Conservation (phyloP, 1,140 invertebrate genomes). For the Tyrophagus putrescentiae region DNA sequence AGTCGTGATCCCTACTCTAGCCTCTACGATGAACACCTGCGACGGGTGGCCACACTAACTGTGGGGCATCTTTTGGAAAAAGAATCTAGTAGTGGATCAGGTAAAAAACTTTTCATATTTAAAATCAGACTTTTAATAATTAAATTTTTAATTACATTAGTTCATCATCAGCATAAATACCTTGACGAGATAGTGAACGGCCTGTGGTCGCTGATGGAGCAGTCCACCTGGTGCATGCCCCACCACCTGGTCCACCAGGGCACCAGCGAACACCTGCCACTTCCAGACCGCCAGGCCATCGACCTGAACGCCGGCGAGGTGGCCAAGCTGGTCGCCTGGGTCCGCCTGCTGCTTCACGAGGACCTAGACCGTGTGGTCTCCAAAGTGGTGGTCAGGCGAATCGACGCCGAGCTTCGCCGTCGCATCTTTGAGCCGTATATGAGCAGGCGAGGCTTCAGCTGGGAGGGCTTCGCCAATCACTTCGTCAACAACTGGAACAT, state of each 20-base stretch:
- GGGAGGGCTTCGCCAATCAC: neutral
- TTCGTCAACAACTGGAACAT: conserved; percentile 18
- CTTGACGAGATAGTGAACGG: conserved; percentile 13
- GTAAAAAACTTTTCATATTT: too few species aligned
- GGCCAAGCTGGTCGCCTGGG: neutral
- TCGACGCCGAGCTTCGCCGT: conserved; percentile 15
- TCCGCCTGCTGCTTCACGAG: neutral
- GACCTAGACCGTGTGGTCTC: neutral
- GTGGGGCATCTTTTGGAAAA: neutral
- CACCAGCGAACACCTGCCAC: neutral
- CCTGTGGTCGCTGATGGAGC: conserved; percentile 7
- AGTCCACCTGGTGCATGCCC: conserved; percentile 2
- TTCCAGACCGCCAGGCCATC: neutral
- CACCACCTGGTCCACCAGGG: neutral
- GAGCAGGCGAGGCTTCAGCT: conserved; percentile 9
- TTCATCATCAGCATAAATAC: too few species aligned
- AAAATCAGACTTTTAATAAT: too few species aligned
- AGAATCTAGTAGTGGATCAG: neutral
- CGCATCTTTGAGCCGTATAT: conserved; percentile 7
- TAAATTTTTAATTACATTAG: too few species aligned
- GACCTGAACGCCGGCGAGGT: neutral
- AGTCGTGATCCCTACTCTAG: too few species aligned
- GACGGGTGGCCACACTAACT: neutral
- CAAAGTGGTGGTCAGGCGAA: neutral
- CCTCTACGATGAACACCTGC: neutral